Percentiles rank a stretch among this genome's conserved stretches.
phyloP scores from a whole-genome alignment of 1,140 invertebrate species.

The Ganaspis sp. region DNA sequence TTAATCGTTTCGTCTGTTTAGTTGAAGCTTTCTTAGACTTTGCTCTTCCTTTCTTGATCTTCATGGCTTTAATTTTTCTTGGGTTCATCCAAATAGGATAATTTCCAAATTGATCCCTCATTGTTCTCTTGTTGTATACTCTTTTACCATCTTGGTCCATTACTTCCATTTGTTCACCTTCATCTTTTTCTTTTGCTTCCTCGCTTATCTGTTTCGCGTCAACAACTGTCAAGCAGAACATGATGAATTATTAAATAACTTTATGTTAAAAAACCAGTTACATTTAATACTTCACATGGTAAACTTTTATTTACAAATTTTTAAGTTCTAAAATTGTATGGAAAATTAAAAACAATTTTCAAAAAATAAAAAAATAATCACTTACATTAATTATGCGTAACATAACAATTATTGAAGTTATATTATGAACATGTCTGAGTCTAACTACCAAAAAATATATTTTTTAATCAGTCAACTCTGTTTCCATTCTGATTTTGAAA shows the following conservation, averaged over 20 bases:
- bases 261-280: too few species aligned
- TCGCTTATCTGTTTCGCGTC: conserved; percentile 66
- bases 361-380: too few species aligned
- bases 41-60: conserved; percentile 75
- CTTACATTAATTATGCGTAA: too few species aligned
- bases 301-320: too few species aligned
- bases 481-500: too few species aligned
- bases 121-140: conserved; percentile 79
- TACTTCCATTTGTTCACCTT: conserved; percentile 69
- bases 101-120: conserved; percentile 80
- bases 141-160: conserved; percentile 72
- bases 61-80: conserved; percentile 73
- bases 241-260: not conserved
- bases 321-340: too few species aligned
- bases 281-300: too few species aligned
- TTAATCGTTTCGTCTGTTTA: conserved; percentile 70
- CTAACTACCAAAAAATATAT: too few species aligned
- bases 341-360: too few species aligned
- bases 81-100: conserved; percentile 81
- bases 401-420: too few species aligned
- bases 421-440: too few species aligned
- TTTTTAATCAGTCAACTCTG: too few species aligned
- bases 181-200: conserved; percentile 58
- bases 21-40: conserved; percentile 70
- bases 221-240: conserved; percentile 57